Evolutionary conservation across 2,888 invertebrate species (phyloP).

Genomic region (Diloba caeruleocephala): DNA sequence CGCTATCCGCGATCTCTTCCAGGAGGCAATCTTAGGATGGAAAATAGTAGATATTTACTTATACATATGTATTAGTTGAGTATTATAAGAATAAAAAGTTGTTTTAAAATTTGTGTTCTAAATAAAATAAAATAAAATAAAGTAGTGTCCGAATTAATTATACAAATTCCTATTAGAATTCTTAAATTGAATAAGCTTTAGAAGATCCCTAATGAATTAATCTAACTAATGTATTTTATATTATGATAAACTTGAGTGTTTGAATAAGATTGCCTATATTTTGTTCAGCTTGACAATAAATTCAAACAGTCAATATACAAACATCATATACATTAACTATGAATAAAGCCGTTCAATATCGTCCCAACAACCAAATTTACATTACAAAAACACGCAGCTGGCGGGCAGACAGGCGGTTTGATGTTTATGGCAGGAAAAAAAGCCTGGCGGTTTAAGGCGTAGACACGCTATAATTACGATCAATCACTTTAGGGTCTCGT

Average conservation of each 20-base stretch:
- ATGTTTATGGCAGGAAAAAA: constrained; percentile 52
- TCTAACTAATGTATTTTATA: no score
- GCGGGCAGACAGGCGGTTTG: constrained; percentile 68
- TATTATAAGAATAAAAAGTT: no score
- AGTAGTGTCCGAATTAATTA: no score
- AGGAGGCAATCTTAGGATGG: no score
- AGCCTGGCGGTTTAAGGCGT: constrained; percentile 39
- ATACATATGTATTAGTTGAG: no score
- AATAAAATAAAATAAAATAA: no score
- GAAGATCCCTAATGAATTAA: no score
- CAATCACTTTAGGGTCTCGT: constrained; percentile 17
- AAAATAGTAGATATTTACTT: no score
- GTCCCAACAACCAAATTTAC: constrained; percentile 35
- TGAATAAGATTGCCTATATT: constrained; percentile 2
- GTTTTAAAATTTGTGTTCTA: no score
- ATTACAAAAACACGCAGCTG: constrained; percentile 58
- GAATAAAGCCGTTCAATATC: constrained; percentile 30
- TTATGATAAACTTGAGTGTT: background rate
- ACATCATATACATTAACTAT: constrained; percentile 9
- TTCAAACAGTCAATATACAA: background rate
- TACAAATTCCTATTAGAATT: no score
- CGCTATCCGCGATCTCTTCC: no score
- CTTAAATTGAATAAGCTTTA: no score
- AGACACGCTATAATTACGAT: constrained; percentile 33
- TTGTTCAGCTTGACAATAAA: background rate